Evolutionary conservation across 2,797 vertebrate species (phyloP).

Genomic region (Sternarchorhynchus goeldii): DNA sequence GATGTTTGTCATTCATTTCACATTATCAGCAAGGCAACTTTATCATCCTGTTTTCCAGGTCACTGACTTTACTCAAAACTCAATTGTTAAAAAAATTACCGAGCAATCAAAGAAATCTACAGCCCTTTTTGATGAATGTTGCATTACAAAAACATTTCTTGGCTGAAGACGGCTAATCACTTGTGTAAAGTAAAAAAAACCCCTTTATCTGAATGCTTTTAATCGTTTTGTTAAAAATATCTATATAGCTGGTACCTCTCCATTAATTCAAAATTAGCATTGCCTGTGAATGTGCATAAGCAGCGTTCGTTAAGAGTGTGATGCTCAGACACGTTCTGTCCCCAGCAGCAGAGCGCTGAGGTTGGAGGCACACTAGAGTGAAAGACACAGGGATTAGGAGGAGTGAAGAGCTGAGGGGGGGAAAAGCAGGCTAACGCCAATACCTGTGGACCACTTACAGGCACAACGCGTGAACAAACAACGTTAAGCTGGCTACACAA

Average conservation of each 20-base stretch:
- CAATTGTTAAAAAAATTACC: too few species aligned
- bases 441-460: slow-evolving; percentile 68
- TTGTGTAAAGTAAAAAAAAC: too few species aligned
- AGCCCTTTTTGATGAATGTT: too few species aligned
- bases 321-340: slow-evolving; percentile 73
- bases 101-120: too few species aligned
- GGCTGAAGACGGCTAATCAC: too few species aligned
- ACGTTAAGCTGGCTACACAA: slow-evolving; percentile 12
- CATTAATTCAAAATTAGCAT: slow-evolving; percentile 68
- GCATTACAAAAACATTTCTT: too few species aligned
- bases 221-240: background rate
- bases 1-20: background rate
- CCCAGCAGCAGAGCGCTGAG: slow-evolving; percentile 59
- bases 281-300: slow-evolving; percentile 72
- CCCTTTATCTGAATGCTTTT: too few species aligned
- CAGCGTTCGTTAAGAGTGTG: slow-evolving; percentile 72
- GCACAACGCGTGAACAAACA: slow-evolving; percentile 27
- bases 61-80: slow-evolving; percentile 5
- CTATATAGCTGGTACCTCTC: slow-evolving; percentile 39
- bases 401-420: slow-evolving; percentile 55
- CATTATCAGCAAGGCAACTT: too few species aligned
- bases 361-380: slow-evolving; percentile 72
- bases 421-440: slow-evolving; percentile 54
- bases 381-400: slow-evolving; percentile 75
- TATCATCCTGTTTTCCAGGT: background rate